A percentile compares a stretch with the other conserved stretches of the same genome.
phyloP scores from a whole-genome alignment of 2,113 vertebrate genomes.

The Xenopus tropicalis region UCB_Xtro_10.0 CM004445.2:130913501-130914000 shows the following conservation, averaged over 20 bases:
- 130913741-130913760: background rate
- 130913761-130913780: slow-evolving; percentile 4
- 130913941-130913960: background rate
- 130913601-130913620: too few species aligned
- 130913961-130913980: slow-evolving; percentile 1
- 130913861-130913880: slow-evolving; percentile 26
- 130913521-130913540: too few species aligned
- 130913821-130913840: slow-evolving; percentile 34
- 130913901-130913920: background rate
- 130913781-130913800: slow-evolving; percentile 35
- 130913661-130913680: too few species aligned
- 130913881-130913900: slow-evolving; percentile 27
- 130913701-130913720: too few species aligned
- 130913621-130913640: too few species aligned
- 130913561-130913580: too few species aligned
- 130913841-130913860: slow-evolving; percentile 34
- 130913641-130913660: too few species aligned
- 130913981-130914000: background rate
- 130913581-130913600: too few species aligned
- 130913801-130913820: slow-evolving; percentile 32
- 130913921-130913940: background rate
- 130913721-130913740: too few species aligned
- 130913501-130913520: too few species aligned
- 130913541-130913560: too few species aligned
- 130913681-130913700: too few species aligned